phyloP scores from a whole-genome alignment of 1,140 invertebrate species.

The Saxidomus purpurata region DNA sequence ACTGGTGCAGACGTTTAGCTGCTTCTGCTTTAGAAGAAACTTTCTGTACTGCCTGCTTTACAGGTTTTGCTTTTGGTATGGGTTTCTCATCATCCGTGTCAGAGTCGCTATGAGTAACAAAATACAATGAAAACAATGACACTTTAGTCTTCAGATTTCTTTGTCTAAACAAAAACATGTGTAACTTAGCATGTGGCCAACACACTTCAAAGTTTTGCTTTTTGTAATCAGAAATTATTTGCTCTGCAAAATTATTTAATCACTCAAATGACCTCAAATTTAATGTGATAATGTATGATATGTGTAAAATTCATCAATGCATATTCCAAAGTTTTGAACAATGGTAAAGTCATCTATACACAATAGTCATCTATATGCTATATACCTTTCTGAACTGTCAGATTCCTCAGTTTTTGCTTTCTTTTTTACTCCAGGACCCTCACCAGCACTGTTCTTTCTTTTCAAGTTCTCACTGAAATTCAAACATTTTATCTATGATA shows the following conservation, averaged over 20 bases:
- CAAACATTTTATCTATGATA: slow-evolving; percentile 9
- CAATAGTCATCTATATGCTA: too few species aligned
- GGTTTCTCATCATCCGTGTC: neutral
- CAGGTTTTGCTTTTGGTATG: neutral
- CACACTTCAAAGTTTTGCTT: neutral
- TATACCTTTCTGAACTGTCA: slow-evolving; percentile 23
- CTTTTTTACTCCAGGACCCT: slow-evolving; percentile 23
- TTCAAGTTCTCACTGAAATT: slow-evolving; percentile 59
- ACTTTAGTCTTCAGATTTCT: neutral
- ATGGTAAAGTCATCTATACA: too few species aligned
- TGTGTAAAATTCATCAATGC: too few species aligned
- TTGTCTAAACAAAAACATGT: neutral
- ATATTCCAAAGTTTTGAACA: too few species aligned
- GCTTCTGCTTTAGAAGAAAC: neutral
- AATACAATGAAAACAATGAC: neutral
- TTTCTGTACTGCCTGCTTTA: neutral
- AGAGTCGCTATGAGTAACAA: neutral
- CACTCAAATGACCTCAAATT: too few species aligned
- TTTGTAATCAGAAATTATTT: too few species aligned
- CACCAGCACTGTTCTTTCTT: slow-evolving; percentile 41
- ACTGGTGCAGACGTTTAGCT: slow-evolving; percentile 44
- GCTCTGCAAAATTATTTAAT: too few species aligned
- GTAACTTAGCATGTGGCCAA: neutral
- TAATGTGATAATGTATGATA: too few species aligned
- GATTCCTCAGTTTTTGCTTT: slow-evolving; percentile 52